These are phyloP conservation scores for Chionomys nivalis DNA, from an alignment of 2,113 vertebrate genomes.

Conservation along the genomic window DNA sequence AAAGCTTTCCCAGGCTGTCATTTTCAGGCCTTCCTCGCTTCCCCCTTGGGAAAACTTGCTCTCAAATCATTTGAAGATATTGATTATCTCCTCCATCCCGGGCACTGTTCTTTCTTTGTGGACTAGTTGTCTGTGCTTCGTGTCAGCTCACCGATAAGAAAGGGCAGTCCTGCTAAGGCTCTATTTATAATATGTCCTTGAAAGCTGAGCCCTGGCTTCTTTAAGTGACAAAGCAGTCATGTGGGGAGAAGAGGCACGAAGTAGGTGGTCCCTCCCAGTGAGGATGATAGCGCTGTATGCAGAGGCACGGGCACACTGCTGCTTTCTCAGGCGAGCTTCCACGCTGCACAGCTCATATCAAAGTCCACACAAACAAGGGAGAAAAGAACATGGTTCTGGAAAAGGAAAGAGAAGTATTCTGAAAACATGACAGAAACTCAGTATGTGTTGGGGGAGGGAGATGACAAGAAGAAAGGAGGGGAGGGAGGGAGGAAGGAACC, in stretches of 20 bases:
- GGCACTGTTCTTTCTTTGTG: not conserved
- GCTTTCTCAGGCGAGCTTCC: rapidly evolving
- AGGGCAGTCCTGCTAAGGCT: not conserved
- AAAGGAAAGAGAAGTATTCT: not conserved
- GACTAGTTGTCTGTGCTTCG: not conserved
- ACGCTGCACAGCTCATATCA: rapidly evolving
- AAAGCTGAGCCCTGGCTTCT: slow-evolving; percentile 14
- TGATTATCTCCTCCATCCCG: slow-evolving; percentile 46
- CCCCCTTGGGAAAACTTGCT: slow-evolving; percentile 24
- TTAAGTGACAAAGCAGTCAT: not conserved
- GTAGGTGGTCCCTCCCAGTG: not conserved
- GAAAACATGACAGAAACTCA: not conserved
- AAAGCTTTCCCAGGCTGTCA: not conserved
- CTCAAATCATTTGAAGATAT: slow-evolving; percentile 62
- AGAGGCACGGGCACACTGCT: rapidly evolving
- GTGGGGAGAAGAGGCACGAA: not conserved
- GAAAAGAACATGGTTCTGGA: not conserved
- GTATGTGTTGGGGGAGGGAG: not conserved
- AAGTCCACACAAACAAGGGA: not conserved
- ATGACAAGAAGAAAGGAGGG: not conserved
- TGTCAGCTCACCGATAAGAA: slow-evolving; percentile 70
- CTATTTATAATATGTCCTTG: slow-evolving; percentile 70
- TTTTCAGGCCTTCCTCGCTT: not conserved
- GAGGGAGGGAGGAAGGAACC: not conserved
- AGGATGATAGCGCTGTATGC: not conserved